These are phyloP conservation scores for Nyctibius bracteatus DNA, from an alignment of 2,113 vertebrate genomes.

Conservation along the genomic window DNA sequence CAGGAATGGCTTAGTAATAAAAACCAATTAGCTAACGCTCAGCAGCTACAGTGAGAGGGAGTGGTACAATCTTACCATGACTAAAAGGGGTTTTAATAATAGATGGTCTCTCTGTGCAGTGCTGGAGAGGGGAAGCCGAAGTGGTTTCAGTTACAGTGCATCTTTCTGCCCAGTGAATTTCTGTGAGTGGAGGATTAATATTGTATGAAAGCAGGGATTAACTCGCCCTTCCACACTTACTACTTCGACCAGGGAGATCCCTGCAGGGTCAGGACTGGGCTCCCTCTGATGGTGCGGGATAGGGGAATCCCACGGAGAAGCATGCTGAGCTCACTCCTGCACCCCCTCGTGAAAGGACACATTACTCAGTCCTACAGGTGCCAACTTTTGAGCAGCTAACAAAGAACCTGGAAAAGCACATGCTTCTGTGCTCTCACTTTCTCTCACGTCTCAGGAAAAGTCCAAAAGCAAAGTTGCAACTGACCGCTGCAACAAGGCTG, in stretches of 20 bases:
- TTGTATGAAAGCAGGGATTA: conserved; percentile 20
- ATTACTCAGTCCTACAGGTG: not conserved
- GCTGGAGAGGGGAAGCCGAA: conserved; percentile 28
- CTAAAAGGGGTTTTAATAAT: conserved; percentile 78
- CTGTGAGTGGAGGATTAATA: conserved; percentile 44
- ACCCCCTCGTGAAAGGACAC: accelerated
- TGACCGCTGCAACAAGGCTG: not conserved
- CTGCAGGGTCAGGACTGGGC: not conserved
- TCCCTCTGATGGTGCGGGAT: not conserved
- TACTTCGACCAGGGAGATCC: not conserved
- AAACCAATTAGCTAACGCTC: conserved; percentile 74
- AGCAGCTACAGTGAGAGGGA: conserved; percentile 52
- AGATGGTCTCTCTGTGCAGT: conserved; percentile 56
- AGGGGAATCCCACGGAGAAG: not conserved
- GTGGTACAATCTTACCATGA: conserved; percentile 58
- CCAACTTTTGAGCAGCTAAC: not conserved
- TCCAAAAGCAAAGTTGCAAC: not conserved
- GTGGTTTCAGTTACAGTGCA: conserved; percentile 55
- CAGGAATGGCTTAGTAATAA: conserved; percentile 68
- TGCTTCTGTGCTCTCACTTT: not conserved
- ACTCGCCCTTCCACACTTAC: not conserved
- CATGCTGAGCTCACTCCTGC: not conserved
- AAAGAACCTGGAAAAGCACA: not conserved
- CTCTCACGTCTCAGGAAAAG: not conserved
- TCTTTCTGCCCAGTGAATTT: conserved; percentile 48